Conservation (phyloP, 2,888 invertebrate species). For the Malthinus seriepunctatus region DNA sequence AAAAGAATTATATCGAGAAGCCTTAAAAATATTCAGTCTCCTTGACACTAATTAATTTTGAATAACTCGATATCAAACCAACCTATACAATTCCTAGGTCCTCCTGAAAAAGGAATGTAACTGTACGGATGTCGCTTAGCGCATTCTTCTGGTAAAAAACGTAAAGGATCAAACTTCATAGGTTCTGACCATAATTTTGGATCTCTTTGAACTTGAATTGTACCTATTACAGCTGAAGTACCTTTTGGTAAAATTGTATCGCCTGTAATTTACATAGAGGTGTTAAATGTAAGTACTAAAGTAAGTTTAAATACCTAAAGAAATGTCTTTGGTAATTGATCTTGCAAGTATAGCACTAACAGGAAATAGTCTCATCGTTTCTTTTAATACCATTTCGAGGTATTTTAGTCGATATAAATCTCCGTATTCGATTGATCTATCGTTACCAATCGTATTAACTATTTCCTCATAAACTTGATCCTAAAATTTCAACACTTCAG, state of each 20-base stretch:
- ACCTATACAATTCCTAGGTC: background rate
- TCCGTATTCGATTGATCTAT: constrained; percentile 46
- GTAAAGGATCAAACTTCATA: constrained; percentile 13
- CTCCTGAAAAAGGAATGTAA: background rate
- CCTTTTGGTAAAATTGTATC: background rate
- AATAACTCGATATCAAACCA: background rate
- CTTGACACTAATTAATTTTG: background rate
- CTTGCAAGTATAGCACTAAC: constrained; percentile 37
- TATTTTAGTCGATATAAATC: background rate
- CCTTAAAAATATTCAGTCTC: too few relatives aligned
- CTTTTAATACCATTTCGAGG: background rate
- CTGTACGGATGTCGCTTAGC: background rate
- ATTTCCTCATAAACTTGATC: constrained; percentile 52
- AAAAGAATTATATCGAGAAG: background rate
- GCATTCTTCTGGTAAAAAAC: constrained; percentile 14
- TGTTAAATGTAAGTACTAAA: background rate
- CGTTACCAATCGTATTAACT: constrained; percentile 53
- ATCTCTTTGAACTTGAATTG: background rate
- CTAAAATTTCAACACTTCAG: constrained; percentile 4
- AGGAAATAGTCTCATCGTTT: constrained; percentile 13
- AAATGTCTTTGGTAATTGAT: constrained; percentile 15
- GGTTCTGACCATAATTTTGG: background rate
- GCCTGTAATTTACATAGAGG: background rate
- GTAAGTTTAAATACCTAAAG: constrained; percentile 3
- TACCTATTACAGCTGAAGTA: background rate